Evolutionary conservation across 2,113 vertebrate genomes (phyloP).

Genomic region (Hippocampus zosterae): DNA sequence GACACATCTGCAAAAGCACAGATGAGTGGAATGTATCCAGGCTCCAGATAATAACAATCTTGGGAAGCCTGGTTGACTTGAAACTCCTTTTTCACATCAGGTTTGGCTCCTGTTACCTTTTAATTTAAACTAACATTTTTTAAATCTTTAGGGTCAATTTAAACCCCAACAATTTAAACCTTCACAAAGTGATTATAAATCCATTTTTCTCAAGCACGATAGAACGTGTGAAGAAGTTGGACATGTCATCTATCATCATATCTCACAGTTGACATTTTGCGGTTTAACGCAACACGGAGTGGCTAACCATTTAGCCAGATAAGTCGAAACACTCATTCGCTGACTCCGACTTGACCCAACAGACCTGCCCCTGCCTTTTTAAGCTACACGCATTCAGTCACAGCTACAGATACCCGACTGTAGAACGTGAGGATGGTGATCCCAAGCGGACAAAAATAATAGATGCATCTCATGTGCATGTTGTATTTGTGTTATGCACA

Average conservation of each 20-base stretch:
- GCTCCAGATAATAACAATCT: constrained; percentile 8
- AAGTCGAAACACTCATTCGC: no score
- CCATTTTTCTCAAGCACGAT: no score
- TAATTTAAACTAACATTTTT: no score
- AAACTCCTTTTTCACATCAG: neutral
- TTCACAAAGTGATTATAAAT: neutral
- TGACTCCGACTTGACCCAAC: neutral
- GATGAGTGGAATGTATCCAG: neutral
- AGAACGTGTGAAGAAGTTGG: no score
- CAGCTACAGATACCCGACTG: neutral
- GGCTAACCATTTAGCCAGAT: no score
- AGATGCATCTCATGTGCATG: neutral
- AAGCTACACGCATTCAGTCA: neutral
- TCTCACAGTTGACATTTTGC: no score
- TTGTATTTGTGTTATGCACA: neutral
- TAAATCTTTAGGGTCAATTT: neutral
- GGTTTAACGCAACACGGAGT: no score
- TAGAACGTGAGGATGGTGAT: neutral
- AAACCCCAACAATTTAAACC: neutral
- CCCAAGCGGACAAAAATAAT: neutral
- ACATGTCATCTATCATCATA: no score
- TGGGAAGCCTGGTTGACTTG: constrained; percentile 29
- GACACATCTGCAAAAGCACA: neutral
- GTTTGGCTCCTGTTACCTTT: neutral
- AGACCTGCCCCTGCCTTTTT: neutral